phyloP scores from a whole-genome alignment of 2,113 vertebrate genomes.

The Cepphus grylle region DNA sequence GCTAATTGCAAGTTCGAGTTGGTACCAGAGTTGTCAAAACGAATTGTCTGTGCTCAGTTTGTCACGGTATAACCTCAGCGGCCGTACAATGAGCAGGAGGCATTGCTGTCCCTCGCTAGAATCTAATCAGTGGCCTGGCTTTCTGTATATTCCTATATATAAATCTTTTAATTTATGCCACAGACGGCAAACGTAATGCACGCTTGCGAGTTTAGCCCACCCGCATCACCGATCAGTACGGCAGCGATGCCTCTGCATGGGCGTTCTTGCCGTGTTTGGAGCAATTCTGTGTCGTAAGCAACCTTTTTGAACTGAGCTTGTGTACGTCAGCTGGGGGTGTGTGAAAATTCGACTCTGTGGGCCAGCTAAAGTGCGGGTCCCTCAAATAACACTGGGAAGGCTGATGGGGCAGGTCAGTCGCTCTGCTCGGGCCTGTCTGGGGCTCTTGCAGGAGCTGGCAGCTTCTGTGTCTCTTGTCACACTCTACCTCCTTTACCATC shows the following conservation, averaged over 20 bases:
- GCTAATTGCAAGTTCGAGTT: rapidly evolving
- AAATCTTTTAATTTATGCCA: too few species aligned
- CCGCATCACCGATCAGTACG: rapidly evolving
- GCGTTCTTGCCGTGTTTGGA: neutral
- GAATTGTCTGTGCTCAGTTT: neutral
- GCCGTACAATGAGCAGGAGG: neutral
- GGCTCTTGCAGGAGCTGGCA: neutral
- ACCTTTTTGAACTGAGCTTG: neutral
- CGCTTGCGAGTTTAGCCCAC: neutral
- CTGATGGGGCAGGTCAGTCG: neutral
- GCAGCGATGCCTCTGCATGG: neutral
- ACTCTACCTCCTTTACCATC: neutral
- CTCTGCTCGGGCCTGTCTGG: neutral
- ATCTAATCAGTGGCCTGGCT: neutral
- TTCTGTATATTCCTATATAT: neutral
- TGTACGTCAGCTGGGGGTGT: too few species aligned
- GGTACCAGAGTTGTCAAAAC: neutral
- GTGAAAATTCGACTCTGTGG: neutral
- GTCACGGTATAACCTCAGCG: neutral
- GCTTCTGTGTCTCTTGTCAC: neutral
- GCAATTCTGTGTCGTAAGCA: neutral
- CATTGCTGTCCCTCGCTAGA: neutral
- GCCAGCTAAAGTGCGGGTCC: neutral
- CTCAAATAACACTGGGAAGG: neutral
- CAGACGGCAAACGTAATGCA: neutral